Base-by-base conservation (phyloP, 1,140 invertebrate genomes). In the Coelopa frigida region DNA sequence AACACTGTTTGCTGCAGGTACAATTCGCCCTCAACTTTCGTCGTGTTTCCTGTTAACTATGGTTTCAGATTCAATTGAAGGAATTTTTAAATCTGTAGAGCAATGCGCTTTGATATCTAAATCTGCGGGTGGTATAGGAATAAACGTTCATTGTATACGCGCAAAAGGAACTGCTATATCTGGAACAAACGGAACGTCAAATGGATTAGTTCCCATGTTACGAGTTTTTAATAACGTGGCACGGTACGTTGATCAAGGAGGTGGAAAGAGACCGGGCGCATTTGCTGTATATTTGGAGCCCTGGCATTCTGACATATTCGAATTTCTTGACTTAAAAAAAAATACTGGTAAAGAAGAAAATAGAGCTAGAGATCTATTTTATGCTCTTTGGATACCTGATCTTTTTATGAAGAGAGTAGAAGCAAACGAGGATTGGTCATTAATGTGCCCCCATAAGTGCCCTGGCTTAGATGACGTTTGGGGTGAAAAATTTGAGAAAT, bases 271-370 rank as follows among this genome's bases (percentile, higher is more conserved):
- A 52, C 94, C 95, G n/a, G 94, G 95, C 24, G 94, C 95, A n/a
- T 97, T 98, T 78, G 94, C 96, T 12, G 85, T 99, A 48, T 99
- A 99, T 63, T 61, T 99, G 17, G 97, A 99, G 70, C 96, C 97
- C 3, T 99, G 97, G 97, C 97, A 99, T 74, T 83, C 93, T 0
- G 95, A 99, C 71, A 78, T 99, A 39, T 95, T 96, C 70, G 91
- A 95, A 46, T 98, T 97, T 72, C 70, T 98, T 33, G 88, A 96
- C 64, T 72, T 97, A 24, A 90, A 86, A 53, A 97, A 95, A 61
- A 98, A 98, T 69, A 94, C 87, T 37, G 93, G 92, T 26, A 89
- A 89, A 60, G 95, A 98, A 70, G 93, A 98, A 71, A 72, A 84
- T 22, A 74, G 94, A 45, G 95, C 94, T 1, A 77, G 95, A 49